Percentiles rank a stretch among this genome's conserved stretches.
These are phyloP conservation scores for Parauchenoglanis ngamensis DNA, from an alignment of 2,797 vertebrate genomes.

Conservation along the genomic window DNA sequence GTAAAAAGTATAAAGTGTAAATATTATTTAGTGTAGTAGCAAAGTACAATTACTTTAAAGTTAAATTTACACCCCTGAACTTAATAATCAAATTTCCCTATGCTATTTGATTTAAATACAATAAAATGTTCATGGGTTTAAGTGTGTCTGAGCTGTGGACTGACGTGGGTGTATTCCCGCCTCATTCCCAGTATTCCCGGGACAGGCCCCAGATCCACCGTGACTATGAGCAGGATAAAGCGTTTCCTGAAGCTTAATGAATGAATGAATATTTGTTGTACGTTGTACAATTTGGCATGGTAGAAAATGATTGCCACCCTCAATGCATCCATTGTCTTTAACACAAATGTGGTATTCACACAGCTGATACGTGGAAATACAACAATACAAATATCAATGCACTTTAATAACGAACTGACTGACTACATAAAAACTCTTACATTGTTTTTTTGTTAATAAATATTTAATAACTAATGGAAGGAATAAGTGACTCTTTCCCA, in stretches of 20 bases:
- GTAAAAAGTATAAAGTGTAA: not conserved
- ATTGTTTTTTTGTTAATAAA: not conserved
- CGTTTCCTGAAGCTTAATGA: not conserved
- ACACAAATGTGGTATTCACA: not conserved
- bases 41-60: not conserved
- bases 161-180: not conserved
- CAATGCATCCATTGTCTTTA: not conserved
- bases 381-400: not conserved
- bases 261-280: not conserved
- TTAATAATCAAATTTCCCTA: not conserved
- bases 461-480: not conserved
- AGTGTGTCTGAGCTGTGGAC: not conserved
- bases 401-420: not conserved
- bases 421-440: not conserved
- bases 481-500: not conserved
- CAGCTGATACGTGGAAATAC: not conserved
- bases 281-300: not conserved
- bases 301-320: constrained; percentile 1
- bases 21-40: not conserved
- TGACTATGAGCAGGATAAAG: not conserved
- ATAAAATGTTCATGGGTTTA: not conserved
- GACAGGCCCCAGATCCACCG: not conserved
- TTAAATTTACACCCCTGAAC: not conserved
- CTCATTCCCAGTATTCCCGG: not conserved
- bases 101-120: not conserved